phyloP scores from a whole-genome alignment of 2,888 invertebrate species.

The Cheilosia urbana region DNA sequence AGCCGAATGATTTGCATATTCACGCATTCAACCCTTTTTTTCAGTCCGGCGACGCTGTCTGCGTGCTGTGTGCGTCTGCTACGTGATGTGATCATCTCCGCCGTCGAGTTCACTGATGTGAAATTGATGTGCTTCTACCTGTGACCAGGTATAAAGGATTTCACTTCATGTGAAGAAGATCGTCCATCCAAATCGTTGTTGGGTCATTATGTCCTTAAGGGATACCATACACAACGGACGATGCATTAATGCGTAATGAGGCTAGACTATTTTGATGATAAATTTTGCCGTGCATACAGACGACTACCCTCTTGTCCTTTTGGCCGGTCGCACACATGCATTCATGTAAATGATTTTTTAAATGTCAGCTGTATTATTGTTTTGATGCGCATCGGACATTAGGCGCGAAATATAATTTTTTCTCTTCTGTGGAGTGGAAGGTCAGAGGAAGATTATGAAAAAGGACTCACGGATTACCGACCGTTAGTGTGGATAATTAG shows the following conservation, averaged over 20 bases:
- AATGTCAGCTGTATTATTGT: slow-evolving; percentile 70
- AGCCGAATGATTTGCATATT: slow-evolving; percentile 63
- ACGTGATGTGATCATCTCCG: slow-evolving; percentile 63
- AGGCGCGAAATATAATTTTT: slow-evolving; percentile 60
- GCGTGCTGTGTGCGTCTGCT: neutral
- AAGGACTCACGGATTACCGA: slow-evolving; percentile 36
- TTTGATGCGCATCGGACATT: slow-evolving; percentile 60
- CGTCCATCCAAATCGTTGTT: slow-evolving; percentile 52
- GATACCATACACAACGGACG: slow-evolving; percentile 59
- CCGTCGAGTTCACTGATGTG: slow-evolving; percentile 61
- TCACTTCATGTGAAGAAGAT: slow-evolving; percentile 31
- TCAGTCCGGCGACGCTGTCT: slow-evolving; percentile 19
- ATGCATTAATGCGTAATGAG: slow-evolving; percentile 74
- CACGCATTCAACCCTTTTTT: slow-evolving; percentile 58
- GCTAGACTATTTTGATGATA: slow-evolving; percentile 69
- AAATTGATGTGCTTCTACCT: slow-evolving; percentile 73
- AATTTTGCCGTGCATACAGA: slow-evolving; percentile 1
- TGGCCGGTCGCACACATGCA: slow-evolving; percentile 22
- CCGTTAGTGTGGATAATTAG: slow-evolving; percentile 68
- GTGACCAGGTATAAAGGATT: slow-evolving; percentile 68
- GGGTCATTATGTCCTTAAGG: slow-evolving; percentile 74
- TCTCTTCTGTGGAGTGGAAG: slow-evolving; percentile 11
- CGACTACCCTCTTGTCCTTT: slow-evolving; percentile 26
- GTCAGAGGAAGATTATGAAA: slow-evolving; percentile 29
- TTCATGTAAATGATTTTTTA: slow-evolving; percentile 71